Conservation (phyloP, 1,140 invertebrate genomes). For the Yoshiicerus persimilis region DNA sequence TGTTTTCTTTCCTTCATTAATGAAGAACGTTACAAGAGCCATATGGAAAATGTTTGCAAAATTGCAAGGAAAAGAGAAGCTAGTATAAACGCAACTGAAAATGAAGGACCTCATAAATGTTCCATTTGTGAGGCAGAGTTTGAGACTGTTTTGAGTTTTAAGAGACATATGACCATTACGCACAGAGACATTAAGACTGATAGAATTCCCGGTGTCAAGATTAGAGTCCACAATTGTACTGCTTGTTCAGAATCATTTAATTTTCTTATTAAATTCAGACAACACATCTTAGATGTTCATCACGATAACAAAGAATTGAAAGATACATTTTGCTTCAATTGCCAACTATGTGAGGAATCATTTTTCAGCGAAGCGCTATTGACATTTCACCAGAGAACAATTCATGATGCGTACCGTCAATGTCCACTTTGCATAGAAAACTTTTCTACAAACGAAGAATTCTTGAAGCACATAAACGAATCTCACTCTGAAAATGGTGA, state of each 20-base stretch:
- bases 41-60: too few species aligned
- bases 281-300: not conserved
- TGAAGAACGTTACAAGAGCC: too few species aligned
- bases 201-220: too few species aligned
- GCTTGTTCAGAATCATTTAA: not conserved
- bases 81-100: too few species aligned
- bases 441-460: not conserved
- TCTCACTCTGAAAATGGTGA: not conserved
- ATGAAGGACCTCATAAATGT: too few species aligned
- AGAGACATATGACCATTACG: too few species aligned
- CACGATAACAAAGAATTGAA: not conserved
- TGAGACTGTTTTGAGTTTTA: too few species aligned
- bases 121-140: too few species aligned
- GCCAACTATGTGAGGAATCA: not conserved
- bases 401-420: not conserved
- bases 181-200: too few species aligned
- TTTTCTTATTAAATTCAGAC: not conserved
- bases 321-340: not conserved
- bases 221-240: not conserved
- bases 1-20: too few species aligned
- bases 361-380: not conserved
- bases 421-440: not conserved
- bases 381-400: not conserved
- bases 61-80: too few species aligned
- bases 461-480: not conserved